These are phyloP conservation scores for Hippasteria phrygiana DNA, from an alignment of 53 echinoderm and acorn worm genomes.

Conservation along the genomic window DNA sequence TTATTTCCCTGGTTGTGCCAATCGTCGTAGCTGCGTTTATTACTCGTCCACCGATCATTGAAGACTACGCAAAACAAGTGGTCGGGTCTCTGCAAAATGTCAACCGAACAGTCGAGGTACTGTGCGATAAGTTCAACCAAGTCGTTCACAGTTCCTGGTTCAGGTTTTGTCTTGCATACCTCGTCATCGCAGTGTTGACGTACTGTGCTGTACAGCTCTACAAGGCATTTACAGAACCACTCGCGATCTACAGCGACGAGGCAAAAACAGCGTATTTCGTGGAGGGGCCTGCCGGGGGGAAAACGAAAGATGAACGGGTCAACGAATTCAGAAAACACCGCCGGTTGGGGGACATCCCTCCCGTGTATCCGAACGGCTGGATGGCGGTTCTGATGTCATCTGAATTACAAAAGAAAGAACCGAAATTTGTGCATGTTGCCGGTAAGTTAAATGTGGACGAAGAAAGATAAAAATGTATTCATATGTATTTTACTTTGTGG, in stretches of 20 bases:
- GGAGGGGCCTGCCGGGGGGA: slow-evolving; percentile 45
- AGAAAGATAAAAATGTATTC: too few species aligned
- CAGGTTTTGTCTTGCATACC: background rate
- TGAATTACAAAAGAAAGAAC: slow-evolving; percentile 73
- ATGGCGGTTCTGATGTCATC: slow-evolving; percentile 67
- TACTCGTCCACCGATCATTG: background rate
- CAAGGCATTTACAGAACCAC: slow-evolving; percentile 25
- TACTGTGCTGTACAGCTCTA: slow-evolving; percentile 27
- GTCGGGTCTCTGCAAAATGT: background rate
- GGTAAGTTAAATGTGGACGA: background rate
- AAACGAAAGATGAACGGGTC: slow-evolving; percentile 70
- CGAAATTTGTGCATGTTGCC: slow-evolving; percentile 51
- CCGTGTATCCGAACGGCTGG: slow-evolving; percentile 89
- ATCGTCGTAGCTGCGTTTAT: background rate
- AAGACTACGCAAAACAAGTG: background rate
- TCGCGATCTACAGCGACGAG: slow-evolving; percentile 24
- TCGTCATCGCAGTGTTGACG: background rate
- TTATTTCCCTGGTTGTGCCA: background rate
- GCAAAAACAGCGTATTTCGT: background rate
- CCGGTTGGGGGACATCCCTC: slow-evolving; percentile 71
- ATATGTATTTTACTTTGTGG: too few species aligned
- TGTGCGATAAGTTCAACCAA: background rate
- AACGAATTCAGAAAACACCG: slow-evolving; percentile 68
- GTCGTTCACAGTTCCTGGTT: background rate
- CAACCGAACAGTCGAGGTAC: background rate